Conservation (phyloP, 1,140 invertebrate genomes). For the Papilio dardanus region DNA sequence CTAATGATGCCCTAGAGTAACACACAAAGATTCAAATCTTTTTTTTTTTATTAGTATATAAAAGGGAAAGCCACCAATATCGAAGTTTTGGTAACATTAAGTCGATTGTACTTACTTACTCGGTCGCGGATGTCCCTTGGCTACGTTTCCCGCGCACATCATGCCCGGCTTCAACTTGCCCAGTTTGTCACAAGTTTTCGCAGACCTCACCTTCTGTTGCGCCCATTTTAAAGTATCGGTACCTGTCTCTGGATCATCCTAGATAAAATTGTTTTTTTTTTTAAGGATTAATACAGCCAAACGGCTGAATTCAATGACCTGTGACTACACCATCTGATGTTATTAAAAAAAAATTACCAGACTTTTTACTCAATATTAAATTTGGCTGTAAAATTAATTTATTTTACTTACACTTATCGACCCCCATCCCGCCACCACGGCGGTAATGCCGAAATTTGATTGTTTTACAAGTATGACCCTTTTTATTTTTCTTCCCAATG, state of each 20-base stretch:
- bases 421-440: conserved; percentile 57
- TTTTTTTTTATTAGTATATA: no score
- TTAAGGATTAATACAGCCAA: background rate
- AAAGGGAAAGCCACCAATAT: background rate
- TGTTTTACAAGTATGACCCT: conserved; percentile 47
- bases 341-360: no score
- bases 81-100: background rate
- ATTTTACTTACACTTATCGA: conserved; percentile 48
- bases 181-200: conserved; percentile 18
- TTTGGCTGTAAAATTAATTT: background rate
- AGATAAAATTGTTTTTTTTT: background rate
- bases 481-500: conserved; percentile 44
- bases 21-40: no score
- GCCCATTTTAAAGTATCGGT: conserved; percentile 40
- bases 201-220: conserved; percentile 37
- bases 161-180: conserved; percentile 16
- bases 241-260: conserved; percentile 27
- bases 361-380: no score
- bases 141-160: conserved; percentile 41
- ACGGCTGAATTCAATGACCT: no score
- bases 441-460: conserved; percentile 38
- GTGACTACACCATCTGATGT: no score
- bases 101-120: conserved; percentile 11
- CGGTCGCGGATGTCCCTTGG: conserved; percentile 27
- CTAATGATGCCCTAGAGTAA: no score